Percentiles rank a stretch among this genome's conserved stretches.
These are phyloP conservation scores for Eupithecia pulchellata DNA, from an alignment of 2,888 invertebrate species.

Conservation along the genomic window DNA sequence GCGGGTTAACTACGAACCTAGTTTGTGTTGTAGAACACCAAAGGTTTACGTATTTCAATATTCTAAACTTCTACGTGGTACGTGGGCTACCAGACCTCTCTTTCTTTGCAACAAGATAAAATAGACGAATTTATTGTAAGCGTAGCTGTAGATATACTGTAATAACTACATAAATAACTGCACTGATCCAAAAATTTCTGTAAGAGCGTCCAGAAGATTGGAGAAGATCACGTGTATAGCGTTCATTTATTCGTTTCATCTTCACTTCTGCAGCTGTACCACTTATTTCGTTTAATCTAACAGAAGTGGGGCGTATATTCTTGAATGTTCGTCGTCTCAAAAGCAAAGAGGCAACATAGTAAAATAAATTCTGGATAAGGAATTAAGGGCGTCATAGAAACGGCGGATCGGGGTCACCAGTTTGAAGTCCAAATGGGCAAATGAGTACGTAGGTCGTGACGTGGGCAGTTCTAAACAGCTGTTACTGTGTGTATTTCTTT, in stretches of 20 bases:
- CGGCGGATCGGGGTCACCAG: constrained; percentile 27
- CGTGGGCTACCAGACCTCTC: background rate
- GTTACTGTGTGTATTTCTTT: no score
- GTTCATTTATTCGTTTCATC: background rate
- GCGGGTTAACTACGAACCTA: no score
- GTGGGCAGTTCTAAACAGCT: constrained; percentile 20
- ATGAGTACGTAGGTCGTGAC: constrained; percentile 24
- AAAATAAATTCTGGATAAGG: background rate
- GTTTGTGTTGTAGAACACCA: no score
- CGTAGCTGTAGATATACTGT: no score
- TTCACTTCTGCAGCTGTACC: background rate
- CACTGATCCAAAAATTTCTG: background rate
- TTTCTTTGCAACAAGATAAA: background rate
- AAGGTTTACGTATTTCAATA: no score
- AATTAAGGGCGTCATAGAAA: constrained; percentile 26
- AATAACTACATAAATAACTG: no score
- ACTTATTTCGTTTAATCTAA: background rate
- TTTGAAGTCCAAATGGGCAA: constrained; percentile 18
- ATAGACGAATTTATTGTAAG: background rate
- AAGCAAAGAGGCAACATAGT: background rate
- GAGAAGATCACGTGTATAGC: constrained; percentile 18
- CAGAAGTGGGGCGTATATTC: background rate
- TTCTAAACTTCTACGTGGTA: background rate
- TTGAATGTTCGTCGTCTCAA: background rate
- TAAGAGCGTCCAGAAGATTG: constrained; percentile 19